Conservation (phyloP, 2,797 vertebrate species). For the Rhynchonycteris naso region DNA sequence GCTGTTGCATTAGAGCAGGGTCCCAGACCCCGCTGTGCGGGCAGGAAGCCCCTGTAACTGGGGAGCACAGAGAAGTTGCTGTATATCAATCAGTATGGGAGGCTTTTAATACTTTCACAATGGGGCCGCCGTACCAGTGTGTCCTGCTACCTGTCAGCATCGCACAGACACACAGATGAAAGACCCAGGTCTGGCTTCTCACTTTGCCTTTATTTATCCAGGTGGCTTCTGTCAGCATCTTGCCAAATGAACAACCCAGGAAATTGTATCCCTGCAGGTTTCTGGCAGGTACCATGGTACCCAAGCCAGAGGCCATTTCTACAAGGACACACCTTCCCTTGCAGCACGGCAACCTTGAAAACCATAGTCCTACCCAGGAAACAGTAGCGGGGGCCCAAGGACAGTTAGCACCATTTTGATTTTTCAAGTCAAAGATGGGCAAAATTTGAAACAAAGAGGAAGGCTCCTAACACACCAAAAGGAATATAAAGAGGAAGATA, state of each 20-base stretch:
- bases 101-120: neutral
- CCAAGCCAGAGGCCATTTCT: neutral
- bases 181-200: neutral
- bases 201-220: neutral
- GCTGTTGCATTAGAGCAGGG: neutral
- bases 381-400: neutral
- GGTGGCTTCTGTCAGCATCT: slow-evolving; percentile 14
- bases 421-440: slow-evolving; percentile 10
- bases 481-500: neutral
- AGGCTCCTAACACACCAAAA: neutral
- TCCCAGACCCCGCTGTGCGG: neutral
- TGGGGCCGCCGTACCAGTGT: too few relatives aligned
- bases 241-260: slow-evolving; percentile 11
- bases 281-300: neutral
- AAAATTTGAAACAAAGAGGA: neutral
- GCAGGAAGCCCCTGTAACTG: neutral
- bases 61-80: neutral
- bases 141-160: neutral
- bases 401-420: neutral
- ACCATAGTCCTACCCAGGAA: neutral
- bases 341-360: neutral
- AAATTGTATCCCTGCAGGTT: neutral
- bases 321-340: neutral
- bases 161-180: neutral
- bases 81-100: neutral